Evolutionary conservation across 2,888 invertebrate species (phyloP).

Genomic region (Ceramica pisi): DNA sequence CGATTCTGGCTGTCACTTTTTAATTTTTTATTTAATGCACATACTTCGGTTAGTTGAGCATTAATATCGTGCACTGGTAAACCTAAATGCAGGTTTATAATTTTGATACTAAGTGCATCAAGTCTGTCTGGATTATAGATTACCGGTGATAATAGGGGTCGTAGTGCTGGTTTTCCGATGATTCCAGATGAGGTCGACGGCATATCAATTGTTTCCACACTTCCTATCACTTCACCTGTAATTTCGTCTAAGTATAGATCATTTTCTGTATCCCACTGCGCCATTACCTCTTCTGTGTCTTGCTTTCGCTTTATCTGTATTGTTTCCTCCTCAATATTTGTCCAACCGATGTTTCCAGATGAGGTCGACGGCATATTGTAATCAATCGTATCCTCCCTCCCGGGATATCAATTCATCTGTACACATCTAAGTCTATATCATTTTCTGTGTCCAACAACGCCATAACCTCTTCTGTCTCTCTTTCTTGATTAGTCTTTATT

Average conservation of each 20-base stretch:
- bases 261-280: not conserved
- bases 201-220: not conserved
- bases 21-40: constrained; percentile 5
- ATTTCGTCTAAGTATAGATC: not conserved
- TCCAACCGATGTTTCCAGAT: constrained; percentile 1
- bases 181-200: constrained; percentile 5
- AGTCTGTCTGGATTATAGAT: constrained; percentile 3
- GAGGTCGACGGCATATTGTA: not conserved
- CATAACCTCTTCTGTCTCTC: too few species aligned
- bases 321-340: not conserved
- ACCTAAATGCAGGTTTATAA: not conserved
- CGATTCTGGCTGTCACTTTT: constrained; percentile 5
- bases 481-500: too few species aligned
- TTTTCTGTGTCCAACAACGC: too few species aligned
- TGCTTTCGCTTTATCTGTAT: not conserved
- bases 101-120: constrained; percentile 8
- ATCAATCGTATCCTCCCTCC: too few species aligned
- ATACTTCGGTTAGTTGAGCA: not conserved
- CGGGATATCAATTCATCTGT: too few species aligned
- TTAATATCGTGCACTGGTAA: not conserved
- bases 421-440: too few species aligned
- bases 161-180: not conserved
- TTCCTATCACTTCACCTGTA: constrained; percentile 3
- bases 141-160: not conserved
- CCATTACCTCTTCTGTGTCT: not conserved